Conservation (phyloP, 2,888 invertebrate species). For the Drosophila lutescens region DNA sequence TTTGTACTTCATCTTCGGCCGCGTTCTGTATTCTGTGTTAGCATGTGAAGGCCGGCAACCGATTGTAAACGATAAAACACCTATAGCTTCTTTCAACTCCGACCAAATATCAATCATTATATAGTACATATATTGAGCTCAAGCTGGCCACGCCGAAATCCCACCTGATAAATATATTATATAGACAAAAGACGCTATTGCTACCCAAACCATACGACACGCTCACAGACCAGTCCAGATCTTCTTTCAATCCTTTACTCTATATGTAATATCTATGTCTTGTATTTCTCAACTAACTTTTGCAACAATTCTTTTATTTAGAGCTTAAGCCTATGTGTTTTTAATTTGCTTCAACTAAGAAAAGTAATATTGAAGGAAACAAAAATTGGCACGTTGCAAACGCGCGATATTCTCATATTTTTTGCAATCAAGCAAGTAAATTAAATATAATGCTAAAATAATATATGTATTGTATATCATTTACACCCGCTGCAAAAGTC, state of each 20-base stretch:
- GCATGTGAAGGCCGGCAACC: conserved; percentile 19
- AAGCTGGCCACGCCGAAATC: conserved; percentile 77
- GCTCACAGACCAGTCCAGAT: conserved; percentile 19
- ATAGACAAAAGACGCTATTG: conserved; percentile 65
- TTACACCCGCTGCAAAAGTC: conserved; percentile 63
- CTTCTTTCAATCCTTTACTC: conserved; percentile 25
- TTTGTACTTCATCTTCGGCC: conserved; percentile 16
- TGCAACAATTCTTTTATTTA: conserved; percentile 49
- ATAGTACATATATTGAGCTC: conserved; percentile 65
- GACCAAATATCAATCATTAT: conserved; percentile 63
- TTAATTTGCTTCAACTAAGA: conserved; percentile 19
- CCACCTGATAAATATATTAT: conserved; percentile 65
- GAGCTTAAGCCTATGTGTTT: conserved; percentile 58
- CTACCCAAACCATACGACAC: conserved; percentile 40
- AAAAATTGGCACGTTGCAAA: conserved; percentile 62
- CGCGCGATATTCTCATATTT: conserved; percentile 65
- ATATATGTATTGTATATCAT: conserved; percentile 69
- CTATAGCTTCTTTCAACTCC: conserved; percentile 57
- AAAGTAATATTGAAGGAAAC: conserved; percentile 9
- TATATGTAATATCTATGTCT: conserved; percentile 19
- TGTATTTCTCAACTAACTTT: conserved; percentile 55
- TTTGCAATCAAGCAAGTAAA: conserved; percentile 60
- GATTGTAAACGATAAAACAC: conserved; percentile 18
- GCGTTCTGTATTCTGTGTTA: conserved; percentile 22
- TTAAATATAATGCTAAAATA: conserved; percentile 43